Base-by-base conservation (phyloP, 2,888 invertebrate genomes). In the Amaurobius ferox region DNA sequence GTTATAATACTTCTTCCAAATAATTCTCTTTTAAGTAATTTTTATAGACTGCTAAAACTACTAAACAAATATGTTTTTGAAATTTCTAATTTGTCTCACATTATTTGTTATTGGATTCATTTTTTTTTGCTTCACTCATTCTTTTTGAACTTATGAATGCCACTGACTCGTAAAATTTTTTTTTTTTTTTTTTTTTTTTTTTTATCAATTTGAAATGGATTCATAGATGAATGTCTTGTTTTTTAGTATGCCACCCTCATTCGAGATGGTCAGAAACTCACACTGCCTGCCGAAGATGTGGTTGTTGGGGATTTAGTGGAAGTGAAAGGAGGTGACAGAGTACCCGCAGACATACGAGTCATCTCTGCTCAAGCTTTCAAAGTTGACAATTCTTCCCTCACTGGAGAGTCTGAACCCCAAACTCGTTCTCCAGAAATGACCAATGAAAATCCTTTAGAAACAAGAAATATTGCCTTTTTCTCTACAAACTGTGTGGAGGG, bases 271-370 rank as follows among this genome's bases (percentile, higher is more conserved):
- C 91, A 93, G 87, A 93, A 93, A 89, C 88, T 91, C 79, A 92
- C 92, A 85, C 90, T 93, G 61, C 91, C 91, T 78, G 92, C 93
- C 48, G 93, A 93, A 89, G 98, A 98, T 91, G 93, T 99, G 90
- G 98, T 98, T 83, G 94, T 98, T 90, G 99, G 99, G 89, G 99
- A 99, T 92, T 95, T 99, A 89, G 97, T 99, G 91, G 98, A 99
- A 92, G 98, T 99, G 87, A 99, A 99, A 93, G 99, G 99, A 92
- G 99, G 99, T 90, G 99, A 99, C 93, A 94, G 99, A 90, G 97
- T 99, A 90, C 99, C 99, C 71, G 99, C 99, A 90, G 99, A 99
- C 92, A 94, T 99, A 91, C 95, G 99, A 90, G 95, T 99, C 91
- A 95, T 99, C 91, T 96, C 96, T 92, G 95, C 97, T 64, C 96